Evolutionary conservation across 2,113 vertebrate species (phyloP).

Genomic region (Leptocoma aspasia): DNA sequence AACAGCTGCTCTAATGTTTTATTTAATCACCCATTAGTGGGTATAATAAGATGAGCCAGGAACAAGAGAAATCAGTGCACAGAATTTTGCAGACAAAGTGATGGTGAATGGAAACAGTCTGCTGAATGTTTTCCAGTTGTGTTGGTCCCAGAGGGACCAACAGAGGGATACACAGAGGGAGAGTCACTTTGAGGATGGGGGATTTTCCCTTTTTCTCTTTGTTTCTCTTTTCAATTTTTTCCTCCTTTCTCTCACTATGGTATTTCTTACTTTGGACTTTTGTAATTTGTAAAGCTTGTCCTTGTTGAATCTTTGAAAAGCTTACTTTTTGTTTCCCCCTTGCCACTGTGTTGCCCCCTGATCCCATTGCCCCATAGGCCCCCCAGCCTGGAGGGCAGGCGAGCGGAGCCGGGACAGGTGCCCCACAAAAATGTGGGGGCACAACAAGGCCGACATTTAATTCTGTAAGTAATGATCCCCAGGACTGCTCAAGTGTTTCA

Average conservation of each 20-base stretch:
- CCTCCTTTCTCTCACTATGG: background rate
- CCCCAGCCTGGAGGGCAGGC: constrained; percentile 74
- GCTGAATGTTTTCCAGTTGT: background rate
- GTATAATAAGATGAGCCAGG: background rate
- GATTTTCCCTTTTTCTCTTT: background rate
- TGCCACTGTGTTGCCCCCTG: constrained; percentile 55
- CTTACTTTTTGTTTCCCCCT: constrained; percentile 64
- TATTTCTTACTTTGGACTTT: constrained; percentile 1
- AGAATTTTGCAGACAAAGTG: background rate
- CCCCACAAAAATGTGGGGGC: constrained; percentile 76
- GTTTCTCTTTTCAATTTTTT: background rate
- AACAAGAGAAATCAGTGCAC: background rate
- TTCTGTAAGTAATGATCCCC: constrained; percentile 81
- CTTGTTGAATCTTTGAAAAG: constrained; percentile 66
- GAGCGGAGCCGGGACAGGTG: constrained; percentile 73
- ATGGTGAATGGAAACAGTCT: background rate
- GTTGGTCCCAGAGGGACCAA: background rate
- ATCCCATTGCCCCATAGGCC: constrained; percentile 61
- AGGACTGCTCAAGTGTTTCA: background rate
- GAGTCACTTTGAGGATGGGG: background rate
- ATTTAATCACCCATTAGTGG: constrained; percentile 5
- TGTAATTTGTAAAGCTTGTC: constrained; percentile 22
- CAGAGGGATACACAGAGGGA: background rate
- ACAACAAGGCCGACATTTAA: constrained; percentile 75
- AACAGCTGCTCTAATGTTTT: constrained; percentile 1